These are phyloP conservation scores for Laticauda colubrina DNA, from an alignment of 2,113 vertebrate genomes.

Conservation along the genomic window DNA sequence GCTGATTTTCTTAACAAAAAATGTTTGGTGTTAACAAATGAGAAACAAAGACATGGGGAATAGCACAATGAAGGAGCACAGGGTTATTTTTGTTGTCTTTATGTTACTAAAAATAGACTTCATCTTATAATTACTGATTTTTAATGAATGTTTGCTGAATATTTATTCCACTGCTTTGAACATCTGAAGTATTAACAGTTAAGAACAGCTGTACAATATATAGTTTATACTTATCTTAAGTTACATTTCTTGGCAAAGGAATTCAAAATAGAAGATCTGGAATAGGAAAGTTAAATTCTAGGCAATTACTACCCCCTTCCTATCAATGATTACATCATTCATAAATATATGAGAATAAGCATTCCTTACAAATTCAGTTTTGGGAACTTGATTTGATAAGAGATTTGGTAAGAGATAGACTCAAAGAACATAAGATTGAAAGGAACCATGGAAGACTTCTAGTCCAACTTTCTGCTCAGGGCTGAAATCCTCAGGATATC, in stretches of 20 bases:
- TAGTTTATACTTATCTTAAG: neutral
- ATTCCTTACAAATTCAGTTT: neutral
- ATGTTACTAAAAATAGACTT: constrained; percentile 58
- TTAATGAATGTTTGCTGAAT: constrained; percentile 42
- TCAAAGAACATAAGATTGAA: neutral
- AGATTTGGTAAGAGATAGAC: neutral
- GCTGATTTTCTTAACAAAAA: constrained; percentile 67
- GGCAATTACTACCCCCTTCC: neutral
- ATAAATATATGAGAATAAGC: neutral
- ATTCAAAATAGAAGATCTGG: neutral
- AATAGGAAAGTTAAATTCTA: neutral
- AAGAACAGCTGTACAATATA: neutral
- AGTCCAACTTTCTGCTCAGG: neutral
- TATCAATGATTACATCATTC: neutral
- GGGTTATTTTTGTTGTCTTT: constrained; percentile 55
- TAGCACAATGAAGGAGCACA: constrained; percentile 47
- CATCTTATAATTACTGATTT: constrained; percentile 29
- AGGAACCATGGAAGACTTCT: neutral
- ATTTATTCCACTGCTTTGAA: constrained; percentile 11
- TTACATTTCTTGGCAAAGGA: neutral
- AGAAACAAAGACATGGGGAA: constrained; percentile 54
- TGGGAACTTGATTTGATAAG: neutral
- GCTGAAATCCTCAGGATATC: neutral
- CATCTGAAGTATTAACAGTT: constrained; percentile 11
- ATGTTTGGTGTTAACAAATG: constrained; percentile 55